Conservation (phyloP, 2,797 vertebrate genomes). For the Malacoctenus gilli region DNA sequence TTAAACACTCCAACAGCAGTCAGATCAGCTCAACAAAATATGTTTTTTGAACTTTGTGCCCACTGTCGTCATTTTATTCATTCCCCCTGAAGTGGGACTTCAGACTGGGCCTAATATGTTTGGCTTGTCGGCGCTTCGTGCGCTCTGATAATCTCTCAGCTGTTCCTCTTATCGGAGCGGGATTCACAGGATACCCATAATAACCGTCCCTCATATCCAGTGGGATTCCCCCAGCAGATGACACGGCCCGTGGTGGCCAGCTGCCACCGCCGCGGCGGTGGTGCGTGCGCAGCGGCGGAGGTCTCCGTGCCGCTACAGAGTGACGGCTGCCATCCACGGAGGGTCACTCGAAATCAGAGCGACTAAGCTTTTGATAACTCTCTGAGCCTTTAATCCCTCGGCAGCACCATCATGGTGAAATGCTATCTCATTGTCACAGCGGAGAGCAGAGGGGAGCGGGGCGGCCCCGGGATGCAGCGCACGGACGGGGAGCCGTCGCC, state of each 20-base stretch:
- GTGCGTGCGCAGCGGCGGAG: slow-evolving; percentile 37
- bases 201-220: slow-evolving; percentile 16
- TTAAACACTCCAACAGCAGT: no score
- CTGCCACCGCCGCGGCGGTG: slow-evolving; percentile 27
- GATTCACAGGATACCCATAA: slow-evolving; percentile 15
- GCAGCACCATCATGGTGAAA: slow-evolving; percentile 77
- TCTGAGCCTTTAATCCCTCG: slow-evolving; percentile 80
- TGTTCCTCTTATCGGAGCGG: slow-evolving; percentile 8
- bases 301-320: slow-evolving; percentile 55
- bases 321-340: slow-evolving; percentile 57
- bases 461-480: slow-evolving; percentile 39
- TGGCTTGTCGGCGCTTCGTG: no score
- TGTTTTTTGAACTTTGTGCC: neutral
- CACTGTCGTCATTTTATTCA: neutral
- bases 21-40: neutral
- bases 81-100: neutral
- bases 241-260: slow-evolving; percentile 18
- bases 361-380: slow-evolving; percentile 83
- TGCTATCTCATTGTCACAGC: slow-evolving; percentile 79
- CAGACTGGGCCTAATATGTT: neutral
- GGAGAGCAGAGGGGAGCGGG: slow-evolving; percentile 33
- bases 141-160: neutral
- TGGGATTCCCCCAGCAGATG: slow-evolving; percentile 11
- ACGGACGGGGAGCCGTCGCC: slow-evolving; percentile 29
- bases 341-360: slow-evolving; percentile 72